These are phyloP conservation scores for Thomomys bottae DNA, from an alignment of 2,113 vertebrate species.

Conservation along the genomic window DNA sequence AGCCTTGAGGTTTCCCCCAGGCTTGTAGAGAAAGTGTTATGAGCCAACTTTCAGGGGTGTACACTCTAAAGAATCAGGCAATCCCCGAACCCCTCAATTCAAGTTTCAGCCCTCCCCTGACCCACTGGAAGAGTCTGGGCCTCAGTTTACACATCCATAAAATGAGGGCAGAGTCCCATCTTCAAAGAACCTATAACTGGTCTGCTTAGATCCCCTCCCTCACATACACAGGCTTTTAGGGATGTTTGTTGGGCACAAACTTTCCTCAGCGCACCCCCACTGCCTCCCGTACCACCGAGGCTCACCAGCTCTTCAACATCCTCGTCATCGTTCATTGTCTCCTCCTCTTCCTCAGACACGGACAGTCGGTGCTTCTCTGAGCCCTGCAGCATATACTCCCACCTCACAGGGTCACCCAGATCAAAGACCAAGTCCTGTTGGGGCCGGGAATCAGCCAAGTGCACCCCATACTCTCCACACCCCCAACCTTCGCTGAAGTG, in stretches of 20 bases:
- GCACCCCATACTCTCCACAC: fast-evolving
- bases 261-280: fast-evolving
- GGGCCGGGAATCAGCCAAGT: not conserved
- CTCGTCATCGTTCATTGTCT: constrained; percentile 19
- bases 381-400: constrained; percentile 90
- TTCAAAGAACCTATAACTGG: not conserved
- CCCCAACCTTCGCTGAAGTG: not conserved
- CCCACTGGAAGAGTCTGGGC: not conserved
- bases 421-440: constrained; percentile 90
- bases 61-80: not conserved
- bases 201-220: no score
- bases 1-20: not conserved
- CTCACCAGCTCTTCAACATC: constrained; percentile 77
- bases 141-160: constrained; percentile 11
- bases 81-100: not conserved
- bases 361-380: constrained; percentile 63
- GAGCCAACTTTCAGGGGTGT: not conserved
- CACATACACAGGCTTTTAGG: fast-evolving
- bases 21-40: not conserved
- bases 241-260: not conserved
- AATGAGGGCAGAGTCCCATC: not conserved
- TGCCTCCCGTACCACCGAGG: fast-evolving
- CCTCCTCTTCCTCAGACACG: constrained; percentile 66
- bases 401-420: constrained; percentile 87
- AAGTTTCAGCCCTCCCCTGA: not conserved